phyloP scores from a whole-genome alignment of 2,888 invertebrate genomes.

The Drosophila testacea region DNA sequence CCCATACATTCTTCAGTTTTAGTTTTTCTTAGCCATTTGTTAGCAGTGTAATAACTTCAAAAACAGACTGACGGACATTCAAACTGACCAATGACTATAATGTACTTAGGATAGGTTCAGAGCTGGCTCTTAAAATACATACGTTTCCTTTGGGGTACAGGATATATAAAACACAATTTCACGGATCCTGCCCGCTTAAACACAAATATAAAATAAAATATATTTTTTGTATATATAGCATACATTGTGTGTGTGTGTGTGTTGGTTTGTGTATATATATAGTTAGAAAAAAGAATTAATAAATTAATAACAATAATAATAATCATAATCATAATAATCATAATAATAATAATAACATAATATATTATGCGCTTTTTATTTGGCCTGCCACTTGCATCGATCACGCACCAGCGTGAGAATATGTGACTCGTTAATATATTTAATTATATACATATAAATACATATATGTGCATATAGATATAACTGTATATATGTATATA shows the following conservation, averaged over 20 bases:
- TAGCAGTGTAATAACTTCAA: background rate
- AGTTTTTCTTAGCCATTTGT: background rate
- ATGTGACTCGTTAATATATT: slow-evolving; percentile 30
- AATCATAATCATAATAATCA: slow-evolving; percentile 80
- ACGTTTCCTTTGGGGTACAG: background rate
- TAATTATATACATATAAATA: slow-evolving; percentile 22
- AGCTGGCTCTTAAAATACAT: too few species aligned
- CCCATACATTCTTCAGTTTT: background rate
- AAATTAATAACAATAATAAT: slow-evolving; percentile 78
- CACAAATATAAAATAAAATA: slow-evolving; percentile 81
- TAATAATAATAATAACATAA: slow-evolving; percentile 77
- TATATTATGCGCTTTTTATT: slow-evolving; percentile 73
- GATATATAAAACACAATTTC: slow-evolving; percentile 50
- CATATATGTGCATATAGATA: slow-evolving; percentile 19
- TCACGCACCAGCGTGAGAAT: slow-evolving; percentile 69
- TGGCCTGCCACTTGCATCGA: slow-evolving; percentile 71
- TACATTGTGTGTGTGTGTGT: slow-evolving; percentile 41
- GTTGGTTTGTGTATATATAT: background rate
- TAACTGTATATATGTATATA: slow-evolving; percentile 26
- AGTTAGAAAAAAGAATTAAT: slow-evolving; percentile 59
- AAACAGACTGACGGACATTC: background rate
- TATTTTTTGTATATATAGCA: slow-evolving; percentile 37
- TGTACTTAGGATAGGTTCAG: background rate
- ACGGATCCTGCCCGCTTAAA: slow-evolving; percentile 84
- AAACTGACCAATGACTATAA: background rate